These are phyloP conservation scores for Apostichopus japonicus DNA, from an alignment of 35 echinoderm and acorn worm species.

Conservation along the genomic window DNA sequence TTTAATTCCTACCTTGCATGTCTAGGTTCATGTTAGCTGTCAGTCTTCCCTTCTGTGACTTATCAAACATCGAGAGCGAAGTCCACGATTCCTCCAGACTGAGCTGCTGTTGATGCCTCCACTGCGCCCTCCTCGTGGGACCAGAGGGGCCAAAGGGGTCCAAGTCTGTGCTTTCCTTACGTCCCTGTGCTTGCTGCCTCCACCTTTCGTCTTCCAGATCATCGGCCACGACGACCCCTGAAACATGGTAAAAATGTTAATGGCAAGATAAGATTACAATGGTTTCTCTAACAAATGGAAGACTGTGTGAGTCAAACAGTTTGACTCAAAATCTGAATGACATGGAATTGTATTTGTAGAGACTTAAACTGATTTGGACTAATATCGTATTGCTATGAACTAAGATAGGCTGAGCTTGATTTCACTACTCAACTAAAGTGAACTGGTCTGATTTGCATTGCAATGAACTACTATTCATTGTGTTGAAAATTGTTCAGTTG, in stretches of 20 bases:
- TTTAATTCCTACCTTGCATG: slow-evolving; percentile 64
- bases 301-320: too few relatives aligned
- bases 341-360: too few relatives aligned
- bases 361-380: too few relatives aligned
- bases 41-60: slow-evolving; percentile 86
- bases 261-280: too few relatives aligned
- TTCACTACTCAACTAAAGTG: too few relatives aligned
- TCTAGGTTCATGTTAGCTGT: slow-evolving; percentile 83
- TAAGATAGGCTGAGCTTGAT: too few relatives aligned
- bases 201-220: slow-evolving; percentile 79
- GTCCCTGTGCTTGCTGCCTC: slow-evolving; percentile 54
- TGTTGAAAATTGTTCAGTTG: too few relatives aligned
- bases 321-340: too few relatives aligned
- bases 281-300: too few relatives aligned
- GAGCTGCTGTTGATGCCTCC: slow-evolving; percentile 64
- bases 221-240: slow-evolving; percentile 66
- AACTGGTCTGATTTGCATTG: too few relatives aligned
- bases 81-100: slow-evolving; percentile 93
- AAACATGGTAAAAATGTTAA: neutral
- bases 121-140: slow-evolving; percentile 47
- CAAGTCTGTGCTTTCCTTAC: slow-evolving; percentile 24
- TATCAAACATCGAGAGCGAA: slow-evolving; percentile 86
- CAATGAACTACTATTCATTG: too few relatives aligned
- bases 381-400: too few relatives aligned
- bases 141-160: slow-evolving; percentile 44